Percentiles rank a stretch among this genome's conserved stretches.
phyloP scores from a whole-genome alignment of 2,888 invertebrate genomes.

The Polietes domitor region DNA sequence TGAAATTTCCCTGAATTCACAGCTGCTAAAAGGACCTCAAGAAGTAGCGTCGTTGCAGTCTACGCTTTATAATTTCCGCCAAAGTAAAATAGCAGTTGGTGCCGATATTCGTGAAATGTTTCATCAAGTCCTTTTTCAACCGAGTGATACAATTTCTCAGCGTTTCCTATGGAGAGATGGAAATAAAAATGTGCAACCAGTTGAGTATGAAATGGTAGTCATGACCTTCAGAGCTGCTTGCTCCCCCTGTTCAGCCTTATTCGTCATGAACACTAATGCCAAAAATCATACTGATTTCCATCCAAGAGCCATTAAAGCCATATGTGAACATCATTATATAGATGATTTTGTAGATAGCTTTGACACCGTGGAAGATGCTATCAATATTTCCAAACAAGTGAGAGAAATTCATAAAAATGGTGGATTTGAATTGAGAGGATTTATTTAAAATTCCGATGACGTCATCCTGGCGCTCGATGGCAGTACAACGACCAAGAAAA shows the following conservation, averaged over 20 bases:
- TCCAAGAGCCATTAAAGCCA: constrained; percentile 51
- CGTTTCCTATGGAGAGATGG: constrained; percentile 72
- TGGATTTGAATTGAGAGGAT: constrained; percentile 48
- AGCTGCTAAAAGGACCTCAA: constrained; percentile 74
- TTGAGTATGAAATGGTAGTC: constrained; percentile 60
- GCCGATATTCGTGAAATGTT: constrained; percentile 39
- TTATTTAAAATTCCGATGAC: constrained; percentile 53
- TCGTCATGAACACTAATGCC: constrained; percentile 63
- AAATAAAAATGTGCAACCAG: constrained; percentile 13
- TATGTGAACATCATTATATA: constrained; percentile 48
- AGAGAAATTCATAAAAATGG: constrained; percentile 45
- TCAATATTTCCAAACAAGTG: constrained; percentile 41
- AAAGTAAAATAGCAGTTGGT: not conserved
- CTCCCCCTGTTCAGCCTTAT: constrained; percentile 67
- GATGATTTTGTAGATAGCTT: constrained; percentile 59
- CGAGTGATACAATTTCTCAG: constrained; percentile 72
- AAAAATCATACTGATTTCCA: constrained; percentile 37
- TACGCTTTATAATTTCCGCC: constrained; percentile 32
- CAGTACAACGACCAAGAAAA: not conserved
- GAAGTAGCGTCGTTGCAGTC: constrained; percentile 66
- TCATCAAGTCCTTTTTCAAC: constrained; percentile 63
- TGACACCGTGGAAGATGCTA: constrained; percentile 40
- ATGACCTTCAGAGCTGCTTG: constrained; percentile 70
- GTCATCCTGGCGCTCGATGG: constrained; percentile 40
- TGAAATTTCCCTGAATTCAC: constrained; percentile 71